Evolutionary conservation across 2,113 vertebrate genomes (phyloP).

Genomic region (Rattus rattus): DNA sequence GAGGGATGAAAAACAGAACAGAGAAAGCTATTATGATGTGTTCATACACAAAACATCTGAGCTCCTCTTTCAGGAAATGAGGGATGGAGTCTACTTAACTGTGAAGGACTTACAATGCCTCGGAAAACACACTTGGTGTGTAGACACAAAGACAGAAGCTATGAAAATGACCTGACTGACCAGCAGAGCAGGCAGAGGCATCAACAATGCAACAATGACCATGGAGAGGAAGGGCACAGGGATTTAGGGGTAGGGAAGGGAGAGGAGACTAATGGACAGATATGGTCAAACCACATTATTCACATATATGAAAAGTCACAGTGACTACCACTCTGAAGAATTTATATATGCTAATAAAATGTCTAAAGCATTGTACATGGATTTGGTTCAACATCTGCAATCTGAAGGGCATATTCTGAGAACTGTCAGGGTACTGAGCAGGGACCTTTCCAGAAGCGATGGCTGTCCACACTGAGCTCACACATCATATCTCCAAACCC

Average conservation of each 20-base stretch:
- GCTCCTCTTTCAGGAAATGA: conserved; percentile 8
- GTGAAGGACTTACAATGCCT: not conserved
- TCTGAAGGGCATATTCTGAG: not conserved
- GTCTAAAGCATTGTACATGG: not conserved
- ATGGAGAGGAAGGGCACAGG: not conserved
- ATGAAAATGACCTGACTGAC: not conserved
- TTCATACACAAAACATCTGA: not conserved
- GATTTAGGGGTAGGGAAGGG: not conserved
- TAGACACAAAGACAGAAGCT: not conserved
- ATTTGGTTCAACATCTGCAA: not conserved
- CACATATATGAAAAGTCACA: not conserved
- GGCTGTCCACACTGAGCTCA: not conserved
- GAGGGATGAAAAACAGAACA: not conserved
- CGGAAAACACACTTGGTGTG: no score
- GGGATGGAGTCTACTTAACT: conserved; percentile 16
- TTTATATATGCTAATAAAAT: not conserved
- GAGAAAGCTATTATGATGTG: not conserved
- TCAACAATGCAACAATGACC: no score
- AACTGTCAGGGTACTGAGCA: not conserved
- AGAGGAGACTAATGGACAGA: not conserved
- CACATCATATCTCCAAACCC: not conserved
- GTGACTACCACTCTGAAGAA: not conserved
- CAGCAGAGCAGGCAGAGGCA: not conserved
- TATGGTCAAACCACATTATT: not conserved
- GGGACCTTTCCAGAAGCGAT: not conserved